Percentiles rank a stretch among this genome's conserved stretches.
Conservation (phyloP, 1,140 invertebrate species). For the Cheumatopsyche charites region DNA sequence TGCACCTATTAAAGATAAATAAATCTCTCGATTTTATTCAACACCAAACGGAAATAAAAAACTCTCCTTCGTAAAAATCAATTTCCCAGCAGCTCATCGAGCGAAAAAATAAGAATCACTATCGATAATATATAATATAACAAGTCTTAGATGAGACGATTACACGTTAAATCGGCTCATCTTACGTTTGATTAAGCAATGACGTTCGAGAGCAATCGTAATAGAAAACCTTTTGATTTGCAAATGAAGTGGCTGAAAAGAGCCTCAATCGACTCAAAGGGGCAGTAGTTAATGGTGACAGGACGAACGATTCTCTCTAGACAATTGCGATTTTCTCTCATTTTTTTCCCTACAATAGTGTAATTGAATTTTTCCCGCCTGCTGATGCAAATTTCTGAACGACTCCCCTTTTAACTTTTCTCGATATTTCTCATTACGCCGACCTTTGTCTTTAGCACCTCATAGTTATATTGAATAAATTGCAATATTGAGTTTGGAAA, state of each 20-base stretch:
- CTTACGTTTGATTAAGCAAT: background rate
- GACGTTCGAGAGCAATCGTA: background rate
- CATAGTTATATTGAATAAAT: background rate
- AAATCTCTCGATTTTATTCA: too few species aligned
- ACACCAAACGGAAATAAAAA: too few species aligned
- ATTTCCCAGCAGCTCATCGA: too few species aligned
- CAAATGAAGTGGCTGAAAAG: slow-evolving; percentile 22
- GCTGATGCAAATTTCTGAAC: slow-evolving; percentile 43
- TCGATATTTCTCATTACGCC: slow-evolving; percentile 37
- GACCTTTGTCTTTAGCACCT: slow-evolving; percentile 10
- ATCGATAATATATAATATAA: too few species aligned
- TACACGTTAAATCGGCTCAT: slow-evolving; percentile 28
- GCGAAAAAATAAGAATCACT: too few species aligned
- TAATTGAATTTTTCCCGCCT: slow-evolving; percentile 48
- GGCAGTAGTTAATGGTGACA: slow-evolving; percentile 18
- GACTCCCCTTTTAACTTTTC: slow-evolving; percentile 32
- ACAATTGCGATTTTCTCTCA: slow-evolving; percentile 5
- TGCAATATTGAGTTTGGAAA: too few species aligned
- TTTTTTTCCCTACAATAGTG: slow-evolving; percentile 31
- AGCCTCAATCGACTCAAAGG: slow-evolving; percentile 19
- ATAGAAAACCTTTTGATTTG: slow-evolving; percentile 20
- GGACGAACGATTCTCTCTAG: slow-evolving; percentile 7
- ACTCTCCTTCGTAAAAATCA: too few species aligned
- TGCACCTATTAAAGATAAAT: too few species aligned
- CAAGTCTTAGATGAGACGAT: background rate